Evolutionary conservation across 2,888 invertebrate genomes (phyloP), one percentile per base, ranked within the genome.

Genomic region (Cephus runcator): DNA sequence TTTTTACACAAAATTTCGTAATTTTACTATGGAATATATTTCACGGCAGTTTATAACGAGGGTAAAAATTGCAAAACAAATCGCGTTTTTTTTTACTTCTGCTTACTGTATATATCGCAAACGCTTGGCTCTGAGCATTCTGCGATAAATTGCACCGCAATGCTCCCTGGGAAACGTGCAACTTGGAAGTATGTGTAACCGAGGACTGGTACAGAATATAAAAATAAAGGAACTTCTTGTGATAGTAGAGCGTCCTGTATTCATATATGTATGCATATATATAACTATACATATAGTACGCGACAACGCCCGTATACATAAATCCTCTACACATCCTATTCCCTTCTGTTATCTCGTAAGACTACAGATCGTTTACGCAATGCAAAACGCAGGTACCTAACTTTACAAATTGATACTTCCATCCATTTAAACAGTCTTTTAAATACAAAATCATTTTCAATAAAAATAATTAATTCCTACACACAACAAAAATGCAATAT

Each of bases 101-200:
- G 9, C 9, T 3, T 23, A 56, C 56, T 3, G 56, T 56, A 56
- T 56, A 56, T 6, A 56, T 56, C 56, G 23, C 56, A 56, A 71
- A 34, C 71, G 30, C 34, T 34, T 34, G 34, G 71, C 71, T 34
- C 31, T 34, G 30, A 30, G 71, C 71, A 30, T n/a, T 71, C 31
- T 34, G 34, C 71, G 34, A 71, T 71, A 71, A 71, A 71, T 71
- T 71, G 23, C 56, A 34, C 30, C 71, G 34, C 71, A 71, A 71
- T 71, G 71, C 71, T 33, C 11, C 71, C 31, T 31, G 71, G 12
- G 30, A 71, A 31, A 71, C 23, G 71, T 71, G 31, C 71, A 34
- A 34, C 71, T 31, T 30, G 71, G 12, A 71, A 71, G 30, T 71
- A 71, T 71, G 71, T 33, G 71, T 33, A 71, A 30, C 31, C 34